phyloP scores from a whole-genome alignment of 1,140 invertebrate species.

The Drosophila sulfurigaster region DNA sequence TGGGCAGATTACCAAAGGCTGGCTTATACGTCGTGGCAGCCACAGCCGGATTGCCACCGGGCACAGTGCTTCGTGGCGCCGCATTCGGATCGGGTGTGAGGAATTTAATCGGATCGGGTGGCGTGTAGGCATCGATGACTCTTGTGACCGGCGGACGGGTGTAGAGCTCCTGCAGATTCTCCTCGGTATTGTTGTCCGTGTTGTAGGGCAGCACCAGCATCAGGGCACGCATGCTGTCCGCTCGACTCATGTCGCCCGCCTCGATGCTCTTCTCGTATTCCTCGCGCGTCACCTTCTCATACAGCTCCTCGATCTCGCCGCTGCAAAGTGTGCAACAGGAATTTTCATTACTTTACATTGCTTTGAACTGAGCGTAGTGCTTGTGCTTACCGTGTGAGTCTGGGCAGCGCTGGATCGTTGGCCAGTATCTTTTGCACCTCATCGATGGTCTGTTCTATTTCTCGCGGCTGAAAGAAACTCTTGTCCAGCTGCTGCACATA shows the following conservation, averaged over 20 bases:
- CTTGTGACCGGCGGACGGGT: slow-evolving; percentile 78
- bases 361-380: neutral
- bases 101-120: slow-evolving; percentile 76
- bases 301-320: slow-evolving; percentile 86
- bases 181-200: slow-evolving; percentile 84
- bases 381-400: slow-evolving; percentile 84
- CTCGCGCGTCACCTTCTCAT: slow-evolving; percentile 86
- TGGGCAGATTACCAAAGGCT: slow-evolving; percentile 31
- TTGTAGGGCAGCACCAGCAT: slow-evolving; percentile 87
- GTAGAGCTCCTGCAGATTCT: slow-evolving; percentile 83
- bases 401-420: slow-evolving; percentile 86
- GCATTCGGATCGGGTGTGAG: slow-evolving; percentile 71
- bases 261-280: slow-evolving; percentile 82
- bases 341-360: neutral
- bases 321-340: slow-evolving; percentile 45
- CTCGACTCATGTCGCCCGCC: slow-evolving; percentile 83
- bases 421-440: slow-evolving; percentile 86
- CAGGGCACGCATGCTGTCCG: slow-evolving; percentile 86
- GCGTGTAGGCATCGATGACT: slow-evolving; percentile 76
- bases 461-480: slow-evolving; percentile 73
- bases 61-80: slow-evolving; percentile 48
- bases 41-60: slow-evolving; percentile 64
- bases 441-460: slow-evolving; percentile 86
- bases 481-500: slow-evolving; percentile 74
- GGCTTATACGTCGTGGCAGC: slow-evolving; percentile 82